Conservation (phyloP, 2,113 vertebrate species). For the Sarotherodon lohbergeri region DNA sequence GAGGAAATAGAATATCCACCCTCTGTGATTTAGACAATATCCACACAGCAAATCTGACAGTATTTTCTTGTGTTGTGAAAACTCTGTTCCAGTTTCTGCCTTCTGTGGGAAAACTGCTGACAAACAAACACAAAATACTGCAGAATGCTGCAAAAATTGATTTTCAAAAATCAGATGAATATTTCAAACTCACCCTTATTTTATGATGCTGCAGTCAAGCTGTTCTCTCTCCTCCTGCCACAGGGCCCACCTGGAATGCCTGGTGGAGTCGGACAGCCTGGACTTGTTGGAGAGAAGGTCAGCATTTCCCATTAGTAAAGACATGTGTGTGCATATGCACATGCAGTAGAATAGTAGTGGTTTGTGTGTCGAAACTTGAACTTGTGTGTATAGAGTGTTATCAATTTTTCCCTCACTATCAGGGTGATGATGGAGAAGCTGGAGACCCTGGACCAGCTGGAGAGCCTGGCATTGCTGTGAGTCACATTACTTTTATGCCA, state of each 20-base stretch:
- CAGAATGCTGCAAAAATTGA: background rate
- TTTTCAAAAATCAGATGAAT: conserved; percentile 39
- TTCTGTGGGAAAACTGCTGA: conserved; percentile 27
- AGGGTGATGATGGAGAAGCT: conserved; percentile 89
- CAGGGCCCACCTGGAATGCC: conserved; percentile 77
- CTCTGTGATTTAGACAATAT: conserved; percentile 1
- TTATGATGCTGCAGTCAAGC: background rate
- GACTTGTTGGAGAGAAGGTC: conserved; percentile 87
- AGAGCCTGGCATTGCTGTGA: conserved; percentile 75
- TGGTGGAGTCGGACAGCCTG: conserved; percentile 84
- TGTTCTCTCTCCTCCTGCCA: conserved; percentile 10
- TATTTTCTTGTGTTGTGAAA: conserved; percentile 18
- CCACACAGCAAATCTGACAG: conserved; percentile 14
- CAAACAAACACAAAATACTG: conserved; percentile 9
- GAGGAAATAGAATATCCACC: background rate
- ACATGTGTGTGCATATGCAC: background rate
- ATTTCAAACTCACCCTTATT: conserved; percentile 34
- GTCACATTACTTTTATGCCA: conserved; percentile 41
- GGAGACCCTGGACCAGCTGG: conserved; percentile 81
- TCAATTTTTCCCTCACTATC: background rate
- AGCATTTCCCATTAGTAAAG: conserved; percentile 3
- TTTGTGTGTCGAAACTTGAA: background rate
- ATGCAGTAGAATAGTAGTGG: background rate
- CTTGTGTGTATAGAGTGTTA: background rate
- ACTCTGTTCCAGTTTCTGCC: conserved; percentile 32